Base-by-base conservation (phyloP, 2,113 vertebrate genomes). In the Eudorcas thomsonii region DNA sequence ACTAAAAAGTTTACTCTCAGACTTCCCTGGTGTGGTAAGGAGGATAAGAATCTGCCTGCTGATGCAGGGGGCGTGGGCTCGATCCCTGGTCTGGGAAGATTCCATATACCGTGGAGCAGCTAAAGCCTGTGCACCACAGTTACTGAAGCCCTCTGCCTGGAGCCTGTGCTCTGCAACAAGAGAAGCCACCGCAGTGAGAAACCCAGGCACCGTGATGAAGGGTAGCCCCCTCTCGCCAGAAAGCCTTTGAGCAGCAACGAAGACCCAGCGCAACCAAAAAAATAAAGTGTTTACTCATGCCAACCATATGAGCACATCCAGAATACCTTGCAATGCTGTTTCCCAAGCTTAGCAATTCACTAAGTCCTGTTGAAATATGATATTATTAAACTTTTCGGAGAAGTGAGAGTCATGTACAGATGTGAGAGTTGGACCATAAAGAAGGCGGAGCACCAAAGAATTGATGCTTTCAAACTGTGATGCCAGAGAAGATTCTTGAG, bases 311-410 rank as follows among this genome's bases (percentile, higher is more conserved):
- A 50, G 50, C 23, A 82, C 10, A 23, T 80, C 62, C 57, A 43
- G 50, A 52, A 74, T 74, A 45, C 30, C 36, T 78, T 59, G 54
- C 80, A 81, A 26, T 78, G 59, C 57, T 67, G 21, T 28, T 52
- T 80, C 45, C 39, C 33, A 59, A 78, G 33, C 26, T 67, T 59
- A 93, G 83, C 45, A 74, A 64, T 87, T 54, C 64, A 81, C 43
- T 15, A 60, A 55, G 45, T 74, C 43, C 81, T 30, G 77, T 50
- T 59, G 30, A 59, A 93, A 64, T 64, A 77, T 48, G 74, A 55
- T 57, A 64, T 57, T 94, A 55, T 55, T 94, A 77, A 94, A 55
- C 60, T 83, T 86, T 59, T 48, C 6, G 8, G 90, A 71, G 84
- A 88, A 67, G 7, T 93, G 52, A 95, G 33, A 93, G 33, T 74